phyloP scores from a whole-genome alignment of 2,113 vertebrate species.

The Ctenomys sociabilis region DNA sequence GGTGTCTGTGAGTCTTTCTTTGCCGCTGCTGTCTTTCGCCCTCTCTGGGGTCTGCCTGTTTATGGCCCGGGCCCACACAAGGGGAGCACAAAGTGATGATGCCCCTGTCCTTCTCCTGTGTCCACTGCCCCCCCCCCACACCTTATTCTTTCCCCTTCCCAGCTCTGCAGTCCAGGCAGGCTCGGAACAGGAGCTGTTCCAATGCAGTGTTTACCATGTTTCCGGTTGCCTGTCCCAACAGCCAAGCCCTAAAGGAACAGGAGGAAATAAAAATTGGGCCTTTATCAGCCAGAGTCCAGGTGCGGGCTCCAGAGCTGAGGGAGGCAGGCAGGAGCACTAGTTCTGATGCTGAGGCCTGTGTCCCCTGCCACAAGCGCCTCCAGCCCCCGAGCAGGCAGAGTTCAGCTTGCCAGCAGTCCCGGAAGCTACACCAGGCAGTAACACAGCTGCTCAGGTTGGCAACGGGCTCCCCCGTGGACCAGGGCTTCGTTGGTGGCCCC shows the following conservation, averaged over 20 bases:
- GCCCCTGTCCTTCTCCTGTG: not conserved
- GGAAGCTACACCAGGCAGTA: not conserved
- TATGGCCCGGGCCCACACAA: not conserved
- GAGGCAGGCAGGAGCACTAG: not conserved
- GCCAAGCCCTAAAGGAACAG: constrained; percentile 17
- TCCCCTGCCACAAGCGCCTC: no score
- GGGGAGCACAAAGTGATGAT: not conserved
- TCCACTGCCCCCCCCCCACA: not conserved
- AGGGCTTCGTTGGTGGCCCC: not conserved
- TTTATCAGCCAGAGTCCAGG: not conserved
- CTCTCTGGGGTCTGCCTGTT: not conserved
- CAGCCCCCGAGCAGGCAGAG: not conserved
- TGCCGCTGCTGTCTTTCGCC: not conserved
- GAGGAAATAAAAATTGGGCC: constrained; percentile 50
- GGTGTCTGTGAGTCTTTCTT: not conserved
- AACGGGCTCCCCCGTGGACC: not conserved
- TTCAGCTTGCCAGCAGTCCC: not conserved
- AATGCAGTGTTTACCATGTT: not conserved
- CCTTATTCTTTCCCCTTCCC: not conserved
- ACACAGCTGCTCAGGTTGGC: not conserved
- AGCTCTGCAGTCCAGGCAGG: not conserved
- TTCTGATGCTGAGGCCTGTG: not conserved
- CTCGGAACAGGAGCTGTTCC: not conserved
- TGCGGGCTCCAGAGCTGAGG: not conserved
- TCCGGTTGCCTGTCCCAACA: not conserved